Percentiles rank a stretch among this genome's conserved stretches.
These are phyloP conservation scores for Eustalomyia histrio DNA, from an alignment of 2,888 invertebrate genomes.

Conservation along the genomic window DNA sequence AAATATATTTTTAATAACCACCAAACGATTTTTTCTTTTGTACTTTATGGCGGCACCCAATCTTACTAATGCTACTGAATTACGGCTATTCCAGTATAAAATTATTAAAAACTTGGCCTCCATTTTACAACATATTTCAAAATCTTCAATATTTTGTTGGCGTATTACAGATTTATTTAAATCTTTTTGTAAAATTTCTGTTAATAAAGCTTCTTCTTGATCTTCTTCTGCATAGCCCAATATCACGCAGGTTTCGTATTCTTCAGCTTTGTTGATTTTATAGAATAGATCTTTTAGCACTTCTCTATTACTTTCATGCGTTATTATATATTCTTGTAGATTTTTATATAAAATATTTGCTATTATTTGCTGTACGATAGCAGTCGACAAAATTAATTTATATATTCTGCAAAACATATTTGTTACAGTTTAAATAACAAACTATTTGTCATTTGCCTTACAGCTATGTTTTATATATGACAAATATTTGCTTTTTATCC, in stretches of 20 bases:
- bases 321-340: not conserved
- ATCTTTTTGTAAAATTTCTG: constrained; percentile 22
- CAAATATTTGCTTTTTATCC: not conserved
- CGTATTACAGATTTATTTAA: not conserved
- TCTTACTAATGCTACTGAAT: not conserved
- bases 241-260: constrained; percentile 16
- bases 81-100: constrained; percentile 18
- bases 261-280: constrained; percentile 12
- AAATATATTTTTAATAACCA: constrained; percentile 21
- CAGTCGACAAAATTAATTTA: constrained; percentile 9
- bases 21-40: constrained; percentile 32
- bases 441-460: constrained; percentile 25
- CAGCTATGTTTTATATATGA: not conserved
- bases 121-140: not conserved
- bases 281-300: not conserved
- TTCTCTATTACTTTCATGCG: not conserved
- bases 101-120: constrained; percentile 11
- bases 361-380: not conserved
- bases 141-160: not conserved
- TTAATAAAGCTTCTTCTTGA: not conserved
- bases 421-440: constrained; percentile 31
- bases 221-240: constrained; percentile 1
- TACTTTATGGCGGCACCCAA: constrained; percentile 19
- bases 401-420: constrained; percentile 32
- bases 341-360: not conserved